Evolutionary conservation across 2,888 invertebrate species (phyloP).

Genomic region (Toxonevra muliebris): DNA sequence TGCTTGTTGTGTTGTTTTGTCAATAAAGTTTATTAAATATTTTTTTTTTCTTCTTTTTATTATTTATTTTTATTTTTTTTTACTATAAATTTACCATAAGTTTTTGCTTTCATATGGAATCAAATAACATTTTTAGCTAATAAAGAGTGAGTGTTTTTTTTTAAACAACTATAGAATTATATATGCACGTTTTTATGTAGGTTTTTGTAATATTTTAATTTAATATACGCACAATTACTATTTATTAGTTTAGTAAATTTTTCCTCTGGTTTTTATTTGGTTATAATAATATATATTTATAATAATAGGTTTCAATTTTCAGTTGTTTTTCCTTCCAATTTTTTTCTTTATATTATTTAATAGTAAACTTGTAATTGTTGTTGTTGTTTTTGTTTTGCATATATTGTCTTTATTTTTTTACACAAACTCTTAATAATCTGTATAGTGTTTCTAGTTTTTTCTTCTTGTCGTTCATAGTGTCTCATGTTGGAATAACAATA

Average conservation of each 20-base stretch:
- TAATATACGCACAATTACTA: too few species aligned
- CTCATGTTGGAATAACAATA: slow-evolving; percentile 45
- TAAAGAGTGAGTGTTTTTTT: not conserved
- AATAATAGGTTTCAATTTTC: too few species aligned
- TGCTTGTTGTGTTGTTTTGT: slow-evolving; percentile 41
- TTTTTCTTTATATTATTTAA: slow-evolving; percentile 47
- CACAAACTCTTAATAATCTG: slow-evolving; percentile 12
- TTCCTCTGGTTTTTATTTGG: too few species aligned
- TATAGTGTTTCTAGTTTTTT: slow-evolving; percentile 12
- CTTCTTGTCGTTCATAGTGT: slow-evolving; percentile 38
- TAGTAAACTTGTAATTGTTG: slow-evolving; percentile 1
- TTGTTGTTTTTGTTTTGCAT: slow-evolving; percentile 24
- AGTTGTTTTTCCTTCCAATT: slow-evolving; percentile 38
- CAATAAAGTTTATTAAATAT: slow-evolving; percentile 1
- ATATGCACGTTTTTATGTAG: too few species aligned
- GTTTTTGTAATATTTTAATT: too few species aligned
- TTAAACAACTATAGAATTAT: slow-evolving; percentile 16
- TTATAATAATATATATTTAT: too few species aligned
- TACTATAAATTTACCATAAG: not conserved
- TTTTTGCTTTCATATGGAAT: too few species aligned
- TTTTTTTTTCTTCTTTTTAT: not conserved
- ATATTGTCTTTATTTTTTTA: slow-evolving; percentile 30
- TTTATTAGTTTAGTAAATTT: too few species aligned
- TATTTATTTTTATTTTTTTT: too few species aligned
- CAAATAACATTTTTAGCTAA: not conserved